Percentiles rank a stretch among this genome's conserved stretches.
phyloP scores from a whole-genome alignment of 2,888 invertebrate genomes.

The Rhagonycha fulva region DNA sequence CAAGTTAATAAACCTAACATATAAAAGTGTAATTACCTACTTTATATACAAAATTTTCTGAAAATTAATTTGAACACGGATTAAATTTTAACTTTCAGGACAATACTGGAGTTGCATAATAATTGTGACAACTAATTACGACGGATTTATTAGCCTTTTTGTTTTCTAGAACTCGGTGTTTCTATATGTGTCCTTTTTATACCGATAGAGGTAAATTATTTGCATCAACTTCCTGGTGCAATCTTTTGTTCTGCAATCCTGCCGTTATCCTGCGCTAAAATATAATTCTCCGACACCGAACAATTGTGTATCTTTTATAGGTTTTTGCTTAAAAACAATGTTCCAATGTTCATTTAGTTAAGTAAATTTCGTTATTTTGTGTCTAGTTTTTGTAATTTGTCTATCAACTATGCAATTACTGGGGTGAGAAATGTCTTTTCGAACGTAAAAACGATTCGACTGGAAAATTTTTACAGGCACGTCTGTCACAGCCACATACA shows the following conservation, averaged over 20 bases:
- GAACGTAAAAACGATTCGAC: conserved; percentile 17
- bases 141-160: conserved; percentile 29
- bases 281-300: conserved; percentile 10
- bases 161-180: conserved; percentile 10
- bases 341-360: conserved; percentile 5
- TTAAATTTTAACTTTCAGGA: conserved; percentile 4
- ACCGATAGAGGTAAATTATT: conserved; percentile 36
- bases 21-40: neutral
- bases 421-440: conserved; percentile 11
- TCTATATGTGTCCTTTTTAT: conserved; percentile 24
- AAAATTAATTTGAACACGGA: neutral
- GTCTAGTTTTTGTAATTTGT: conserved; percentile 14
- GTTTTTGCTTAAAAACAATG: neutral
- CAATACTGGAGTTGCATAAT: conserved; percentile 21
- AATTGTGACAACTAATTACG: conserved; percentile 25
- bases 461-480: conserved; percentile 17
- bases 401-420: conserved; percentile 7
- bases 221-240: conserved; percentile 34
- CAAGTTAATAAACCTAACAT: conserved; percentile 12
- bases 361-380: neutral
- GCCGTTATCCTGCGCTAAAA: conserved; percentile 16
- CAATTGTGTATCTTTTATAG: neutral
- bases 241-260: conserved; percentile 25
- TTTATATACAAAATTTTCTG: neutral
- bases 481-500: conserved; percentile 18